Percentiles rank a stretch among this genome's conserved stretches.
These are phyloP conservation scores for Zaprionus obscuricornis DNA, from an alignment of 2,888 invertebrate species.

Conservation along the genomic window DNA sequence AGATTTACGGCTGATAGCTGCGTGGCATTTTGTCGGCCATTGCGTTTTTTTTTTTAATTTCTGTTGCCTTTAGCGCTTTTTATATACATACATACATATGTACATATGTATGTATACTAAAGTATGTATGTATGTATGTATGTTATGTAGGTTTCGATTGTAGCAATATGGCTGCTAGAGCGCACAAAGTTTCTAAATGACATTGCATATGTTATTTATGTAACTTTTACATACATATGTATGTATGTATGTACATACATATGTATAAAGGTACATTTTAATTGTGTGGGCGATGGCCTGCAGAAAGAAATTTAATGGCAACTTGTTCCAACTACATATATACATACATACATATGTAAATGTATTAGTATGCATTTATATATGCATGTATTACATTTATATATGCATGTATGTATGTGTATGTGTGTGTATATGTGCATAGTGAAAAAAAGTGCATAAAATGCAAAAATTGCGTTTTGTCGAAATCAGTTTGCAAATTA, in stretches of 20 bases:
- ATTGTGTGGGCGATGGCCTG: constrained; percentile 48
- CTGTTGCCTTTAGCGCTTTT: constrained; percentile 57
- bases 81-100: constrained; percentile 6
- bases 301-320: constrained; percentile 33
- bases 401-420: constrained; percentile 7
- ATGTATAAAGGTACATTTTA: constrained; percentile 19
- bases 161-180: constrained; percentile 31
- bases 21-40: constrained; percentile 73
- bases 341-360: neutral
- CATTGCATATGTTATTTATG: constrained; percentile 23
- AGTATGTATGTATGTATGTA: constrained; percentile 11
- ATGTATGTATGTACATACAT: constrained; percentile 10
- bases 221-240: too few relatives aligned
- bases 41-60: constrained; percentile 71
- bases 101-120: neutral
- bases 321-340: constrained; percentile 10
- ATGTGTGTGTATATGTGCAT: neutral
- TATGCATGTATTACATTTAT: neutral
- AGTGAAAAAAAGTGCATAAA: too few relatives aligned
- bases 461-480: neutral
- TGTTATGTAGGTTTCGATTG: too few relatives aligned
- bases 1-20: constrained; percentile 61
- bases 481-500: neutral
- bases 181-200: constrained; percentile 43
- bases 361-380: neutral